Evolutionary conservation across 2,888 invertebrate genomes (phyloP).

Genomic region (Prosapia bicincta): DNA sequence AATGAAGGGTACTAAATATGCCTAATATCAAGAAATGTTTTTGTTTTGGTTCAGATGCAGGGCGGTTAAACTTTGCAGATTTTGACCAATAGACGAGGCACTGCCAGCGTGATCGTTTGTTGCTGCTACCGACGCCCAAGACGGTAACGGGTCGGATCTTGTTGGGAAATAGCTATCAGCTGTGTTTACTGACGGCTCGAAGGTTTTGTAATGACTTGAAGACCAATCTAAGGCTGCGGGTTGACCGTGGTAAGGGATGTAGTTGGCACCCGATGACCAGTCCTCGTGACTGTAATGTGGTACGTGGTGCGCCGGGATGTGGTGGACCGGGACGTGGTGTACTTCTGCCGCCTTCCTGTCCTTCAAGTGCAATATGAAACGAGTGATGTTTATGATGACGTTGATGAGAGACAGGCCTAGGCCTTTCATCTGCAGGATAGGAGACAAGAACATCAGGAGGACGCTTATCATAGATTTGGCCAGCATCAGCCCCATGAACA

Average conservation of each 20-base stretch:
- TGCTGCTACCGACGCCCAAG: background rate
- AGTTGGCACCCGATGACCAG: no score
- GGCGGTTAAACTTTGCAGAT: background rate
- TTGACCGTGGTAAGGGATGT: background rate
- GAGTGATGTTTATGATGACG: slow-evolving; percentile 27
- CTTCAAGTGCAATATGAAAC: slow-evolving; percentile 6
- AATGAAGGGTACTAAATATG: no score
- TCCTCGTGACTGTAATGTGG: background rate
- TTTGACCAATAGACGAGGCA: background rate
- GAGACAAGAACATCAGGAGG: slow-evolving; percentile 23
- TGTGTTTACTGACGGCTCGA: background rate
- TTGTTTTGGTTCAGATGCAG: background rate
- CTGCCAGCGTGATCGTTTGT: background rate
- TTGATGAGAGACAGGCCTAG: slow-evolving; percentile 28
- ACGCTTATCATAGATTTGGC: slow-evolving; percentile 39
- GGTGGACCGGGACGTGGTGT: background rate
- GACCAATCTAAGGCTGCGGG: background rate
- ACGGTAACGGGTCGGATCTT: background rate
- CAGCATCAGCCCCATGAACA: slow-evolving; percentile 42
- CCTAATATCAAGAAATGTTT: background rate
- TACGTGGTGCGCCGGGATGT: background rate
- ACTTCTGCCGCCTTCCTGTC: background rate
- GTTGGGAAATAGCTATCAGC: background rate
- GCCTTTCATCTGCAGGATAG: slow-evolving; percentile 33
- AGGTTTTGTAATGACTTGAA: background rate